These are phyloP conservation scores for Drosophila bipectinata DNA, from an alignment of 1,140 invertebrate species.

Conservation along the genomic window DNA sequence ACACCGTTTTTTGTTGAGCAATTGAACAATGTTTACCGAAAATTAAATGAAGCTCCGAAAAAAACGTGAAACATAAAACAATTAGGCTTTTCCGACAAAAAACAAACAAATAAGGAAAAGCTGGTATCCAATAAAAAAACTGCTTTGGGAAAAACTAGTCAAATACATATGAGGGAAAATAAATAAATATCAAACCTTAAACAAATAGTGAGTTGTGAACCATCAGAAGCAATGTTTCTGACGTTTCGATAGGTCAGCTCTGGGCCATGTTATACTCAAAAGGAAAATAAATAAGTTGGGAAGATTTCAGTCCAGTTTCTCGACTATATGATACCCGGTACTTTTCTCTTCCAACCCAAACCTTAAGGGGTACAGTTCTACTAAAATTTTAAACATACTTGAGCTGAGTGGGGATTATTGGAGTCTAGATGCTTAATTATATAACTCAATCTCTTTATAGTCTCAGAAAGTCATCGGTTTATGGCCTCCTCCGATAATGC, in stretches of 20 bases:
- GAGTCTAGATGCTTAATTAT: too few relatives aligned
- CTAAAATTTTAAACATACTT: too few relatives aligned
- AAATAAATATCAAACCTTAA: conserved; percentile 3
- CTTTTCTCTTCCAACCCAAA: too few relatives aligned
- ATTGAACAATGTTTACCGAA: conserved; percentile 1
- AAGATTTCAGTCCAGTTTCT: too few relatives aligned
- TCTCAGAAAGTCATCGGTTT: too few relatives aligned
- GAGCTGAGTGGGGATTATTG: too few relatives aligned
- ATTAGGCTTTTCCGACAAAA: neutral
- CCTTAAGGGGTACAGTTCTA: too few relatives aligned
- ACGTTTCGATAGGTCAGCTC: conserved; percentile 1
- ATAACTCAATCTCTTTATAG: too few relatives aligned
- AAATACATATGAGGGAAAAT: neutral
- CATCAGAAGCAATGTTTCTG: neutral
- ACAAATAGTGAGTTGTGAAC: conserved; percentile 4
- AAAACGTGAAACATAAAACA: conserved; percentile 5
- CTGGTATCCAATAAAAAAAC: neutral
- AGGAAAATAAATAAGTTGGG: too few relatives aligned
- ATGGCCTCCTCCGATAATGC: too few relatives aligned
- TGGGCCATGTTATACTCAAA: neutral
- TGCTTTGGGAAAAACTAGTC: neutral
- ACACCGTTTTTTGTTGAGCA: neutral
- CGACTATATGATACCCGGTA: too few relatives aligned
- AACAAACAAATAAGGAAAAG: neutral
- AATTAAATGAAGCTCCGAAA: conserved; percentile 7